A percentile compares a stretch with the other conserved stretches of the same genome.
phyloP scores from a whole-genome alignment of 2,113 vertebrate species.

The Centropus unirufus region DNA sequence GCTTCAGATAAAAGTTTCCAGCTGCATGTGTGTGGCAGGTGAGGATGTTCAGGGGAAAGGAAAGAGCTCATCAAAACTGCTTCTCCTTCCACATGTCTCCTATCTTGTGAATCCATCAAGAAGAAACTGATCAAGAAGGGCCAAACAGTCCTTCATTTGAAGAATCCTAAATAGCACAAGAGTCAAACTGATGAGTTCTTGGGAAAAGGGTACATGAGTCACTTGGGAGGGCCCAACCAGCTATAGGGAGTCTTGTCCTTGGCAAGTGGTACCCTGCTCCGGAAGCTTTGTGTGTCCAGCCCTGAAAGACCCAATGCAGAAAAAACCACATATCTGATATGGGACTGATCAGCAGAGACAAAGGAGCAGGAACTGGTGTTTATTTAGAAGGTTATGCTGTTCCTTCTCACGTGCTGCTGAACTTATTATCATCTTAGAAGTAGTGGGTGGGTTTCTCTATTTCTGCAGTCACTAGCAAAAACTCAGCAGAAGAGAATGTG shows the following conservation, averaged over 20 bases:
- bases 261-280: background rate
- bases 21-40: constrained; percentile 59
- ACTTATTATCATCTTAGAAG: background rate
- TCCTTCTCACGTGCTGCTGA: background rate
- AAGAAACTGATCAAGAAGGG: background rate
- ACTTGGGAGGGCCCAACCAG: background rate
- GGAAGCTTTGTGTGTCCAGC: background rate
- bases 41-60: background rate
- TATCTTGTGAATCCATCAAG: background rate
- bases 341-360: background rate
- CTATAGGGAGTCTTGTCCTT: background rate
- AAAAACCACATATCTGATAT: background rate
- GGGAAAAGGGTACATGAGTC: background rate
- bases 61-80: background rate
- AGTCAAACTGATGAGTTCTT: background rate
- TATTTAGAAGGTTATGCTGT: background rate
- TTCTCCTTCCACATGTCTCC: background rate
- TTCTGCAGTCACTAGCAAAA: background rate
- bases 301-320: background rate
- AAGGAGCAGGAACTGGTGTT: background rate
- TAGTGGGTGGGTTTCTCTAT: background rate
- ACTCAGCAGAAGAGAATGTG: background rate
- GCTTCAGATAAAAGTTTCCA: constrained; percentile 38
- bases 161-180: background rate
- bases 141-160: background rate